These are phyloP conservation scores for Anser brachyrhynchus DNA, from an alignment of 2,113 vertebrate genomes.

Conservation along the genomic window DNA sequence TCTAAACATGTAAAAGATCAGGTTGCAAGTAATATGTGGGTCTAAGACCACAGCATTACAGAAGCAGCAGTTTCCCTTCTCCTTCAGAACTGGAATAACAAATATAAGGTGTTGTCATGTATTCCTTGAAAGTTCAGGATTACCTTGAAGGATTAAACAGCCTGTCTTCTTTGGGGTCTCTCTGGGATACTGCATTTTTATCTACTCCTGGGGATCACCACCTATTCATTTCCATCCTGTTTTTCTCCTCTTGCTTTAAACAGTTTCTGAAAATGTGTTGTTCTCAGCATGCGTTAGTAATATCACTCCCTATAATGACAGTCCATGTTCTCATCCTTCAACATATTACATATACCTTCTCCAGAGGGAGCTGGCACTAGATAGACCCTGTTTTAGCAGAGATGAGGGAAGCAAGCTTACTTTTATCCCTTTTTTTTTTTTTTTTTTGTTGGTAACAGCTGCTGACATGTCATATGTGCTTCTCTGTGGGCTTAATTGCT, in stretches of 20 bases:
- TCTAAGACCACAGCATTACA: not conserved
- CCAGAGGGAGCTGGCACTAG: not conserved
- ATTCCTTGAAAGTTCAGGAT: not conserved
- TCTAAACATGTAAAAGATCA: not conserved
- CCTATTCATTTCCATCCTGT: not conserved
- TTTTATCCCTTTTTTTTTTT: not conserved
- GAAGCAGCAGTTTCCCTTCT: not conserved
- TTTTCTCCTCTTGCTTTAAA: not conserved
- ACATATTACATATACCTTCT: not conserved
- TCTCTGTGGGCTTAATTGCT: not conserved
- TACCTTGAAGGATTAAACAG: not conserved
- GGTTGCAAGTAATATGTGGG: not conserved
- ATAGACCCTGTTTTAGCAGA: not conserved
- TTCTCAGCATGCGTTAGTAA: not conserved
- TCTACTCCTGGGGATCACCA: not conserved
- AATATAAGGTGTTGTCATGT: not conserved
- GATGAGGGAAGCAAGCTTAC: not conserved
- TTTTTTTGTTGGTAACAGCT: not conserved
- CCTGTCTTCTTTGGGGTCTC: not conserved
- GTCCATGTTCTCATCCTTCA: not conserved
- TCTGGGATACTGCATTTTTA: not conserved
- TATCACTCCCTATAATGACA: not conserved
- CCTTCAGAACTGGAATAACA: not conserved
- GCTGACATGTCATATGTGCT: not conserved
- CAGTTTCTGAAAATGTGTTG: not conserved